Percentiles rank a stretch among this genome's conserved stretches.
These are phyloP conservation scores for Heliconius himera DNA, from an alignment of 1,140 invertebrate genomes.

Conservation along the genomic window DNA sequence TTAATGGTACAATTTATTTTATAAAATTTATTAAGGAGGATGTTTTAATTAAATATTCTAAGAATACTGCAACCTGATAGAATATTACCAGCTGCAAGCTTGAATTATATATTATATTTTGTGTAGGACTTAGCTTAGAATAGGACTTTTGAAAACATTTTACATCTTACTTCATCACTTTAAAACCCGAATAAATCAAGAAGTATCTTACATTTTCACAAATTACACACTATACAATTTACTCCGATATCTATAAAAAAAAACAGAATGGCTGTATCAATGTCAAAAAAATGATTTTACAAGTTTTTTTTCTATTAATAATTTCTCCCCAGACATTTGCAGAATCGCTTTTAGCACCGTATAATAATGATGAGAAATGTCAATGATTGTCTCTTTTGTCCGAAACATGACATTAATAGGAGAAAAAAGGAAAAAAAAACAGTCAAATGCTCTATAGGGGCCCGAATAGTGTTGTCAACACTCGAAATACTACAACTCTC, in stretches of 20 bases:
- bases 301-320: slow-evolving; percentile 2
- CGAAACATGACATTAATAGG: slow-evolving; percentile 73
- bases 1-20: no score
- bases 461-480: slow-evolving; percentile 78
- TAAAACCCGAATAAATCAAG: background rate
- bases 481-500: slow-evolving; percentile 56
- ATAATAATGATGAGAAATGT: slow-evolving; percentile 74
- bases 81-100: no score
- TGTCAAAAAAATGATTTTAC: slow-evolving; percentile 4
- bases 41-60: no score
- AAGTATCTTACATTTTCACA: background rate
- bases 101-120: no score
- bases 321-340: slow-evolving; percentile 41
- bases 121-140: no score
- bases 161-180: background rate
- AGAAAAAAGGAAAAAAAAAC: slow-evolving; percentile 51
- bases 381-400: slow-evolving; percentile 75
- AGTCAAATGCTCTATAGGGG: slow-evolving; percentile 51
- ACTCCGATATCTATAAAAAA: background rate
- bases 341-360: slow-evolving; percentile 65
- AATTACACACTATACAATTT: background rate
- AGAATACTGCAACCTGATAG: no score
- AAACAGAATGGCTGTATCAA: background rate
- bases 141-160: no score
- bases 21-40: no score